Evolutionary conservation across 2,888 invertebrate species (phyloP), one percentile per base, ranked within the genome.

Genomic region (Troides helena): DNA sequence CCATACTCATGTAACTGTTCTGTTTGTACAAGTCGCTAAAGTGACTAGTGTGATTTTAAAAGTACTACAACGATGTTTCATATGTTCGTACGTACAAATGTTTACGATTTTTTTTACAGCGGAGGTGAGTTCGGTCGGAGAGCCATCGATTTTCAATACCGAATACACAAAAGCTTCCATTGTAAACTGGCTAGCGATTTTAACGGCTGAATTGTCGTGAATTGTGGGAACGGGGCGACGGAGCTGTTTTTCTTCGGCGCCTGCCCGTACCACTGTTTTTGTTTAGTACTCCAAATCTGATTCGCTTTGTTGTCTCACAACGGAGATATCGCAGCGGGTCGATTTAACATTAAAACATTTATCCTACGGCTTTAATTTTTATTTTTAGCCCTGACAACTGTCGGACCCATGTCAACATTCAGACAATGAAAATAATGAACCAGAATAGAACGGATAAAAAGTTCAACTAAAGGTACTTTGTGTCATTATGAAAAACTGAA

Each of bases 161-260:
- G 30, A 68, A 68, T 63, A 65, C 56, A 65, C 68, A 69, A 69
- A 60, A 65, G 67, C 61, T 61, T 56, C 64, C 68, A 65, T 69
- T 65, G 64, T 65, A 67, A 67, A 61, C 68, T 61, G 60, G 64
- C 68, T 64, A 69, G 68, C 64, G 60, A 69, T 69, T 69, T 69
- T 65, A 69, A 69, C 68, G 68, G 60, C 65, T 61, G 60, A 65
- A 65, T 69, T 69, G 64, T 65, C 61, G 64, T 65, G 68, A 69
- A 69, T 69, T 69, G 68, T 69, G 64, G 68, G 56, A 53, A 23
- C 60, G 23, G n/a, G 50, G 63, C 64, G 64, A 65, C 64, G 65
- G 21, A 4, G 60, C 60, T 68, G 68, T 62, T 59, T 68, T 68
- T 68, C 68, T 68, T 68, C 53, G 36, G 57, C 36, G 50, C n/a